Evolutionary conservation across 1,140 invertebrate species (phyloP).

Genomic region (Brachionus rubens): DNA sequence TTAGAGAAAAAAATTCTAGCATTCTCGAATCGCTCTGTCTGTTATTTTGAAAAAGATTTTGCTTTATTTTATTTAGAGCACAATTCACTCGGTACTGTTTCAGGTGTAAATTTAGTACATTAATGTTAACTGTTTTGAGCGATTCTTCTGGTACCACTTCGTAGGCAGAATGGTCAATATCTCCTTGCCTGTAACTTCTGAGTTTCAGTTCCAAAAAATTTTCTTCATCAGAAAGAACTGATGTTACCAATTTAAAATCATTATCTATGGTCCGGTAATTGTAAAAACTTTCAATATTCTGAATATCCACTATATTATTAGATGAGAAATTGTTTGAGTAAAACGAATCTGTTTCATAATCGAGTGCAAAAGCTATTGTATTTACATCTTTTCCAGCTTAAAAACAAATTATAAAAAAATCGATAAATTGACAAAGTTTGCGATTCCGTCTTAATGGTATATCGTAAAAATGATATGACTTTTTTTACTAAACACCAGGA

Average conservation of each 20-base stretch:
- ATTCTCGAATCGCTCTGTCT: not conserved
- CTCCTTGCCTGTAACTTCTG: not conserved
- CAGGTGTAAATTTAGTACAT: not conserved
- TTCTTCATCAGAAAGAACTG: constrained; percentile 9
- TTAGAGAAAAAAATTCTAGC: not conserved
- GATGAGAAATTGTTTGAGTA: not conserved
- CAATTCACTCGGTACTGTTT: constrained; percentile 20
- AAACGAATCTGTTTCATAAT: not conserved
- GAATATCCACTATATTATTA: not conserved
- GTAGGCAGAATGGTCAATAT: not conserved
- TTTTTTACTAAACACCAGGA: constrained; percentile 6
- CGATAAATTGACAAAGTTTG: no score
- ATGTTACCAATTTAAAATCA: constrained; percentile 21
- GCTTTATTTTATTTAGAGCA: constrained; percentile 32
- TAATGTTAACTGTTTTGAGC: not conserved
- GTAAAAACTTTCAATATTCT: constrained; percentile 26
- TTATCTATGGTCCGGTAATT: constrained; percentile 12
- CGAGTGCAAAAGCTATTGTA: constrained; percentile 2
- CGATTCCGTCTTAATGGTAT: no score
- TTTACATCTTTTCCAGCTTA: constrained; percentile 10
- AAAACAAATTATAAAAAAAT: constrained; percentile 7
- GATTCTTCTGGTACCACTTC: not conserved
- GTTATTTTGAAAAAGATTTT: not conserved
- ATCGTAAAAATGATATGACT: not conserved
- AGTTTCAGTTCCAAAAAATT: constrained; percentile 29